Conservation (phyloP, 2,888 invertebrate species). For the Xylocampa areola region DNA sequence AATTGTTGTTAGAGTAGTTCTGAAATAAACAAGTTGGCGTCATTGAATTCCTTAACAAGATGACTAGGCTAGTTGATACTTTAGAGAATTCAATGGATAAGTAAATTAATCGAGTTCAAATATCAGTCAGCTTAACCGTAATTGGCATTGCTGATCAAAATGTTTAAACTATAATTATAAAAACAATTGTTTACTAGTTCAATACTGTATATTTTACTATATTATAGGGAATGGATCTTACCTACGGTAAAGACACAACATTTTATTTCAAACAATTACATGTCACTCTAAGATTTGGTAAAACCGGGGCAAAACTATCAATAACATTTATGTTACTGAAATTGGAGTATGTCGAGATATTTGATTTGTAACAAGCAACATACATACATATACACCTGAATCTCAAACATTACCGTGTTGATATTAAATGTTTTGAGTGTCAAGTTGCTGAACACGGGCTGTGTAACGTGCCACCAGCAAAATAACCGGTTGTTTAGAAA, state of each 20-base stretch:
- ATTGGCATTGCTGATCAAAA: conserved; percentile 17
- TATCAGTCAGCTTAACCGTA: conserved; percentile 25
- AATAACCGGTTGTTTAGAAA: conserved; percentile 17
- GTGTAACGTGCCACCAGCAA: neutral
- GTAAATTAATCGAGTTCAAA: conserved; percentile 33
- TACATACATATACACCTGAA: neutral
- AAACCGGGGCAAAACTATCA: no score
- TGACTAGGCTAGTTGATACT: conserved; percentile 1
- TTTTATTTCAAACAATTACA: neutral
- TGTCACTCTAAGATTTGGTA: neutral
- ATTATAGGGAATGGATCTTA: neutral
- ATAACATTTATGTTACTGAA: no score
- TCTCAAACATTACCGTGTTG: conserved; percentile 9
- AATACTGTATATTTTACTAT: conserved; percentile 10
- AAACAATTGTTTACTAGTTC: conserved; percentile 9
- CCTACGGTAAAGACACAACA: no score
- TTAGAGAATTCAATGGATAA: conserved; percentile 7
- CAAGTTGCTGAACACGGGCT: neutral
- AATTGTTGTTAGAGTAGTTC: no score
- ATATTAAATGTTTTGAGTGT: conserved; percentile 16
- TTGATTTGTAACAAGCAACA: neutral
- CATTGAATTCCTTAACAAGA: neutral
- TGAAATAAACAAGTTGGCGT: neutral
- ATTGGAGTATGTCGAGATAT: no score
- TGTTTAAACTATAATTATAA: conserved; percentile 38